Conservation (phyloP, 2,113 vertebrate species). For the Enhydra lutris region DNA sequence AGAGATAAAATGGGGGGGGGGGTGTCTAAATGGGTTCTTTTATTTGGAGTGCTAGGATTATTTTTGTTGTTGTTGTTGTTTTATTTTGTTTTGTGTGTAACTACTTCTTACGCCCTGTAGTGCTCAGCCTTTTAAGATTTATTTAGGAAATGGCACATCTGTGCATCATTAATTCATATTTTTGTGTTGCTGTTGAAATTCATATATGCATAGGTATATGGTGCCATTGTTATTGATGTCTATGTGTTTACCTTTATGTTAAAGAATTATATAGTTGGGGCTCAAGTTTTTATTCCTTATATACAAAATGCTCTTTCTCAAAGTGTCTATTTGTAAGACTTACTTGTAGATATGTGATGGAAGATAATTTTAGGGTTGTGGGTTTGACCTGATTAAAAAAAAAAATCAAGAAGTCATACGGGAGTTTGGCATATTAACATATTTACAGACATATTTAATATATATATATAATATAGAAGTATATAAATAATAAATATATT, state of each 20-base stretch:
- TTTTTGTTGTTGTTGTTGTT: neutral
- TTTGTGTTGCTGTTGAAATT: neutral
- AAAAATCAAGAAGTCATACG: neutral
- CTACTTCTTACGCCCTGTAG: neutral
- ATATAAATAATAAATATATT: neutral
- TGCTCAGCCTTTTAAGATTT: conserved; percentile 35
- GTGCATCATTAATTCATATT: neutral
- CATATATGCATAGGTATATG: conserved; percentile 26
- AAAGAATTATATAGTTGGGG: neutral
- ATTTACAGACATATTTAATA: neutral
- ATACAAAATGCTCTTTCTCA: neutral
- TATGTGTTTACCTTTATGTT: neutral
- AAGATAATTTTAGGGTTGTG: neutral
- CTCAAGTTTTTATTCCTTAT: neutral
- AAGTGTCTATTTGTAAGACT: neutral
- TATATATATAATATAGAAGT: neutral
- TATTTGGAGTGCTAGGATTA: neutral
- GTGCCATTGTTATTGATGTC: neutral
- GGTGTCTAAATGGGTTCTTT: conserved; percentile 61
- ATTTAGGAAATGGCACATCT: conserved; percentile 42
- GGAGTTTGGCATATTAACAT: neutral
- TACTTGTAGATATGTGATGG: neutral
- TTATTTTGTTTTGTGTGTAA: neutral
- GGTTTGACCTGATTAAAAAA: neutral
- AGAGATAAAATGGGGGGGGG: conserved; percentile 58